Conservation (phyloP, 2,797 vertebrate species). For the Sebastes hubbsi region DNA sequence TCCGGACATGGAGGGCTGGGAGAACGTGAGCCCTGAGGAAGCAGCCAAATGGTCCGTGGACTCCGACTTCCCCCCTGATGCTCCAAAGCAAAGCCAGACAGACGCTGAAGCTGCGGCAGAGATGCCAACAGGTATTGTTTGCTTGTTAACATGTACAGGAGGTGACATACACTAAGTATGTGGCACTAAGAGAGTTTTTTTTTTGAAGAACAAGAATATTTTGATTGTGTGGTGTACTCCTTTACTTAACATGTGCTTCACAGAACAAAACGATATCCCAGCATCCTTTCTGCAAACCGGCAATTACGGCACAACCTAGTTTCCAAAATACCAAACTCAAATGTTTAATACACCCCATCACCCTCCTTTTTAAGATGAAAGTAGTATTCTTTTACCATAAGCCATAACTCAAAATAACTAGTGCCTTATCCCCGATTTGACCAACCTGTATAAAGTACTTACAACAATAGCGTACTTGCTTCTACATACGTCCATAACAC, state of each 20-base stretch:
- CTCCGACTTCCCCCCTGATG: constrained; percentile 64
- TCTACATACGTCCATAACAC: too few relatives aligned
- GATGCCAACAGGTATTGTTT: constrained; percentile 43
- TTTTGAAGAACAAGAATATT: not conserved
- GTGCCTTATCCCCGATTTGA: rapidly evolving
- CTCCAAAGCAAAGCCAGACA: constrained; percentile 34
- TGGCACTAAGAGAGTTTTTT: not conserved
- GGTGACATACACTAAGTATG: not conserved
- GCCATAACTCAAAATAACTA: too few relatives aligned
- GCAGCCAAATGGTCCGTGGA: constrained; percentile 75
- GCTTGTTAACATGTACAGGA: not conserved
- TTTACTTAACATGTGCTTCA: too few relatives aligned
- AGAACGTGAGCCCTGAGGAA: constrained; percentile 75
- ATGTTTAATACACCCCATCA: too few relatives aligned
- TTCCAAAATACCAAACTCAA: too few relatives aligned
- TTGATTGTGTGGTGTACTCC: not conserved
- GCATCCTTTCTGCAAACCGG: too few relatives aligned
- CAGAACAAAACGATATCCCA: too few relatives aligned
- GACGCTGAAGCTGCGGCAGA: constrained; percentile 26
- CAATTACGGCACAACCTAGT: not conserved
- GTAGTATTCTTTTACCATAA: too few relatives aligned
- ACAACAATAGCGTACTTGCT: too few relatives aligned
- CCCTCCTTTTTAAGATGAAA: too few relatives aligned
- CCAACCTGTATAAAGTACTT: too few relatives aligned
- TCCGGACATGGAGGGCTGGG: constrained; percentile 77